These are phyloP conservation scores for Clytia hemisphaerica DNA, from an alignment of 30 jellyfish, hydroid and myxozoan species.

Conservation along the genomic window DNA sequence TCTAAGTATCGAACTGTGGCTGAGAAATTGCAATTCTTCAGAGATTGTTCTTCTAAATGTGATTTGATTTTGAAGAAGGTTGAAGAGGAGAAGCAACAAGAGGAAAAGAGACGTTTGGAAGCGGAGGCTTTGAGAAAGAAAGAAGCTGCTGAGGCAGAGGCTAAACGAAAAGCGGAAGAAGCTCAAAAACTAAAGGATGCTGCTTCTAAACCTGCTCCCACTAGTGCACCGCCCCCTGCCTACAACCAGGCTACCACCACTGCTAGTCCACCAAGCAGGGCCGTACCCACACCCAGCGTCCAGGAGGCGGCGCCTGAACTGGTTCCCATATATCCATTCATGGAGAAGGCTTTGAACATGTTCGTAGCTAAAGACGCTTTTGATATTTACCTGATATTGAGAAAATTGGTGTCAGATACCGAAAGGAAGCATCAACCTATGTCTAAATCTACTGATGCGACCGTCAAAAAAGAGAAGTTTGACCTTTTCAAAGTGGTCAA, in stretches of 20 bases:
- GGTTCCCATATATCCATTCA: constrained; percentile 1
- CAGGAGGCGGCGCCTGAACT: constrained; percentile 3
- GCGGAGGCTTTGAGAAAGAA: constrained; percentile 32
- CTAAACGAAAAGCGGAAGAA: constrained; percentile 35
- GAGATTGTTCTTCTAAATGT: no score
- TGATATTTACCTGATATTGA: constrained; percentile 23
- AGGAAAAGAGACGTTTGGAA: no score
- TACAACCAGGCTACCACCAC: neutral
- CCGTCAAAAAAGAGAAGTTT: constrained; percentile 40
- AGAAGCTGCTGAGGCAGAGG: constrained; percentile 33
- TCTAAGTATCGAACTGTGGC: no score
- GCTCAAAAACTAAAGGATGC: constrained; percentile 4
- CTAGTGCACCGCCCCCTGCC: neutral
- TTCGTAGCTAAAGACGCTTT: constrained; percentile 44
- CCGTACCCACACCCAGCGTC: neutral
- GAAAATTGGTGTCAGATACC: constrained; percentile 18
- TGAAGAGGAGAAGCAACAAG: no score
- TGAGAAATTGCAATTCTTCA: no score
- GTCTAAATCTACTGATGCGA: constrained; percentile 1
- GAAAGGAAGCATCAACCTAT: constrained; percentile 19
- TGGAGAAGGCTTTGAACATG: neutral
- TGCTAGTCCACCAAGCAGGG: neutral
- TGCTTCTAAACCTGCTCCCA: neutral
- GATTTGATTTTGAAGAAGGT: no score
- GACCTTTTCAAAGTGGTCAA: constrained; percentile 52